phyloP scores from a whole-genome alignment of 2,888 invertebrate species.

The Teleiodes luculella region DNA sequence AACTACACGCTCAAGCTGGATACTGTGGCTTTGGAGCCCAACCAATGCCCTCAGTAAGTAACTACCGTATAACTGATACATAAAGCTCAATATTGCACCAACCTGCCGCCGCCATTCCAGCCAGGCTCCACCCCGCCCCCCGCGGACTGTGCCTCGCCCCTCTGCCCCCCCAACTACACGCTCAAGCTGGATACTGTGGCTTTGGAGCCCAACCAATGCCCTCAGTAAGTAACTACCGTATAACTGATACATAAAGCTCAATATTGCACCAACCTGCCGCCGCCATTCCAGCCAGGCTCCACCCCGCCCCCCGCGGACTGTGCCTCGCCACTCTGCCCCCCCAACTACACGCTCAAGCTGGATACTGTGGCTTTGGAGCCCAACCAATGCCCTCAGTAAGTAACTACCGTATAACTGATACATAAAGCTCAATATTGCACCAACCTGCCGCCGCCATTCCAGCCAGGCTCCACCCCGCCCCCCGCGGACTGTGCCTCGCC shows the following conservation, averaged over 20 bases:
- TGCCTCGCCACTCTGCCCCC: background rate
- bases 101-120: background rate
- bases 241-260: background rate
- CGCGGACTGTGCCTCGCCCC: background rate
- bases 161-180: background rate
- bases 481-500: background rate
- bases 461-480: background rate
- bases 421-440: too few relatives aligned
- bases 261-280: too few relatives aligned
- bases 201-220: constrained; percentile 57
- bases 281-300: background rate
- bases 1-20: background rate
- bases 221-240: constrained; percentile 55
- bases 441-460: background rate
- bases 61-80: background rate
- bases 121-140: background rate
- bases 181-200: constrained; percentile 13
- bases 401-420: constrained; percentile 13
- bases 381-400: constrained; percentile 75
- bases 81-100: too few relatives aligned
- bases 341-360: background rate
- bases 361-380: constrained; percentile 22
- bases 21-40: constrained; percentile 25
- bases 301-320: background rate
- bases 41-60: constrained; percentile 74